Percentiles rank a stretch among this genome's conserved stretches.
These are phyloP conservation scores for Gandaritis pyraliata DNA, from an alignment of 2,888 invertebrate genomes.

Conservation along the genomic window DNA sequence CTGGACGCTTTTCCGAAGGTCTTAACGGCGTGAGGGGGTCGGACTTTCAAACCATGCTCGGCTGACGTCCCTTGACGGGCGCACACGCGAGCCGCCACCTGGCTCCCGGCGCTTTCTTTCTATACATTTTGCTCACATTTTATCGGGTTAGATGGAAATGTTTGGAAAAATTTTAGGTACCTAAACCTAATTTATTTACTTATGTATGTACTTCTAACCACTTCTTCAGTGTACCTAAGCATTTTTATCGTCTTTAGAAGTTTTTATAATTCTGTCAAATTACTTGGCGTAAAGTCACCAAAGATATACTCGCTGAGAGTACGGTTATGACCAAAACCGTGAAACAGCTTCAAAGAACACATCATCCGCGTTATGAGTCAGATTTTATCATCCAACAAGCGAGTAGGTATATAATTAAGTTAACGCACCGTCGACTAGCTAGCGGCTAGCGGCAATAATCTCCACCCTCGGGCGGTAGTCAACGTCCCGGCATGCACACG, in stretches of 20 bases:
- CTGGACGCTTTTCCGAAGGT: conserved; percentile 62
- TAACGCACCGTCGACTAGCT: conserved; percentile 58
- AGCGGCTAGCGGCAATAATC: conserved; percentile 53
- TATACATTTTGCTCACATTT: conserved; percentile 35
- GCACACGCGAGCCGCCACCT: conserved; percentile 69
- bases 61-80: conserved; percentile 59
- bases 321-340: background rate
- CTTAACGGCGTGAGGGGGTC: conserved; percentile 55
- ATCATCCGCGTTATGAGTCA: conserved; percentile 28
- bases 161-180: conserved; percentile 10
- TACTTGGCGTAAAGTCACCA: too few relatives aligned
- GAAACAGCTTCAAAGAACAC: conserved; percentile 17
- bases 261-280: too few relatives aligned
- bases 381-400: conserved; percentile 34
- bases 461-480: conserved; percentile 57
- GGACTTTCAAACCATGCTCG: conserved; percentile 60
- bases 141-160: conserved; percentile 29
- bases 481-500: conserved; percentile 65
- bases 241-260: too few relatives aligned
- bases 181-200: too few relatives aligned
- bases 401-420: conserved; percentile 62
- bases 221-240: too few relatives aligned
- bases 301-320: background rate
- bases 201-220: too few relatives aligned
- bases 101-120: conserved; percentile 56